Base-by-base conservation (phyloP, 23 tunicate species). In the Halocynthia roretzi region DNA sequence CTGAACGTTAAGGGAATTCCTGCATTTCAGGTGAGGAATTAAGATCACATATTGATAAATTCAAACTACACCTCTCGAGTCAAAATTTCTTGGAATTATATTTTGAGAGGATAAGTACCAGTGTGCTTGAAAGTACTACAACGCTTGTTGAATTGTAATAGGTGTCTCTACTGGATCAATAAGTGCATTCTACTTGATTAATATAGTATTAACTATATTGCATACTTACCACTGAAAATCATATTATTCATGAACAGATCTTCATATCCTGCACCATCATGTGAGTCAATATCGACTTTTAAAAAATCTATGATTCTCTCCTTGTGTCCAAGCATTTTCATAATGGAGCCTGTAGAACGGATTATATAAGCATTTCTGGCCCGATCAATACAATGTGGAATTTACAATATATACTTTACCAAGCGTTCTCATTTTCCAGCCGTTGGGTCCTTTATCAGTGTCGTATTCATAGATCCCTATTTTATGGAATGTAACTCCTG, bases 381-480 rank as follows among this genome's bases (percentile, higher is more conserved):
- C 31, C 21, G 21, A 1, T n/a, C 23, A n/a, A 1, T 17, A 68
- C 19, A n/a, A 12, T 2, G 23, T 20, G 44, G 4, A 31, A 31
- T 31, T 0, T 31, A 31, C 44, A 31, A 31, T 1, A 31, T 20
- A 48, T 49, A 5, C 61, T 81, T 68, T 76, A 83, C 87, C 68
- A 17, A 83, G 63, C 5, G 87, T 83, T 54, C 87, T 63, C 87
- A 83, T 83, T 54, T 83, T 83, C 87, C 87, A 83, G 10, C 87
- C 87, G 10, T 83, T 76, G 60, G 14, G 40, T 67, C 70, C 81
- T 7, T 50, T 52, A 60, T 83, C 87, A 14, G 21, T 55, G 50
- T 83, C 87, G 52, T 83, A 54, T 8, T 50, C 77, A 20, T 76
- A 44, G 58, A 83, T 76, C 15, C 87, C 87, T n/a, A 83, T 83